Base-by-base conservation (phyloP, 2,888 invertebrate genomes). In the Phyto melanocephala region DNA sequence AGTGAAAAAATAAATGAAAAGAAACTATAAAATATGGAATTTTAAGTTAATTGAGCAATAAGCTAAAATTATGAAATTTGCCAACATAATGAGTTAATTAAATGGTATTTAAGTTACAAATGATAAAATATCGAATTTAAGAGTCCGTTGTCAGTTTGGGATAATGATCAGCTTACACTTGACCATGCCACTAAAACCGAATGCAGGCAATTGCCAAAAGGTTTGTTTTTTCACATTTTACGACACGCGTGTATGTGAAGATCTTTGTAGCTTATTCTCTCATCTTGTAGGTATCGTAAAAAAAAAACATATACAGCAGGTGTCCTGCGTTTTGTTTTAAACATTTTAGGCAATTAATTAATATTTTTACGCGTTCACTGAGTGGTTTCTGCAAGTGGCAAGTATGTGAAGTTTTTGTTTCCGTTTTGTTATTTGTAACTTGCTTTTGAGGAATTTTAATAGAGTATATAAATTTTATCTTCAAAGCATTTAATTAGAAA, bases 21-120 rank as follows among this genome's bases (percentile, higher is more conserved):
- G 52, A 78, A 71, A 58, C 78, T 52, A 82, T 82, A 79, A 82
- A 82, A 70, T 70, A 58, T 71, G 74, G 75, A 82, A 82, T 82
- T 81, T 82, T 79, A 82, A 65, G 78, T 78, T 78, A 82, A 82
- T 82, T 82, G 78, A 82, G 78, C 81, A 70, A 79, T 82, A 79
- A 82, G 70, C 58, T 50, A 78, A 79, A 82, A 81, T 78, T 78
- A 81, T 78, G 77, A 81, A 77, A 78, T 78, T 81, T 81, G 81
- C 81, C 72, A 74, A 78, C 68, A 78, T 78, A 81, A 81, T 81
- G 72, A 81, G 77, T 77, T 81, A 78, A 81, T 78, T 78, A 78
- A 82, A 78, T 70, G 65, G 75, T 45, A 74, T 79, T 82, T 78
- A 82, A 78, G 58, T 75, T 75, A 71, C 78, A 70, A 78, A 75